These are phyloP conservation scores for Rutpela maculata DNA, from an alignment of 2,888 invertebrate genomes.

Conservation along the genomic window DNA sequence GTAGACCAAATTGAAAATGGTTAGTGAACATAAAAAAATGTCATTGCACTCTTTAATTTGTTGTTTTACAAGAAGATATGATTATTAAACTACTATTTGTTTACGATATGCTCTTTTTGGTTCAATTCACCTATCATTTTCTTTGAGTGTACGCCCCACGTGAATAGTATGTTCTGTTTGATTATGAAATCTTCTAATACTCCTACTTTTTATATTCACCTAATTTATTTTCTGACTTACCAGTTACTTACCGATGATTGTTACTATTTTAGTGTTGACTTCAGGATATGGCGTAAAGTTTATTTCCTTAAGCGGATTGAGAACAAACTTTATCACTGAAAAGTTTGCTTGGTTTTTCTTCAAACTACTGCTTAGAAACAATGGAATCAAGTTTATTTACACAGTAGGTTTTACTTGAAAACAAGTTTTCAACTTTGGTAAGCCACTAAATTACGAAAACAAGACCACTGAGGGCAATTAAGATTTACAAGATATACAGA, in stretches of 20 bases:
- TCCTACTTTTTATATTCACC: too few species aligned
- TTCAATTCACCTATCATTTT: too few species aligned
- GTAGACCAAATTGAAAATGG: too few species aligned
- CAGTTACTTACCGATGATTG: background rate
- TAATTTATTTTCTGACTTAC: too few species aligned
- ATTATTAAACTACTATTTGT: too few species aligned
- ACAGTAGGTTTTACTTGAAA: constrained; percentile 35
- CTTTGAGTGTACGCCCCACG: too few species aligned
- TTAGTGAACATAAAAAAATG: too few species aligned
- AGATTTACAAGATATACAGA: constrained; percentile 45
- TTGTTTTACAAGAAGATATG: too few species aligned
- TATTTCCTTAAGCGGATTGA: background rate
- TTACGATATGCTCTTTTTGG: too few species aligned
- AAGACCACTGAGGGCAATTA: constrained; percentile 43
- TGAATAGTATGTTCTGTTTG: too few species aligned
- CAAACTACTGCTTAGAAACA: constrained; percentile 30
- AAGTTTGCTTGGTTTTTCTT: constrained; percentile 29
- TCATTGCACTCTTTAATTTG: too few species aligned
- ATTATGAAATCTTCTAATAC: too few species aligned
- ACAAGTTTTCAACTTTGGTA: constrained; percentile 37
- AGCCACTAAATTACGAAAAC: constrained; percentile 44
- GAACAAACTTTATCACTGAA: constrained; percentile 16
- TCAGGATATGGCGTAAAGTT: background rate
- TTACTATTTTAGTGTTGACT: constrained; percentile 4
- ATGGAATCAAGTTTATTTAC: constrained; percentile 41